Conservation (phyloP, 2,113 vertebrate species). For the Megaleporinus macrocephalus region DNA sequence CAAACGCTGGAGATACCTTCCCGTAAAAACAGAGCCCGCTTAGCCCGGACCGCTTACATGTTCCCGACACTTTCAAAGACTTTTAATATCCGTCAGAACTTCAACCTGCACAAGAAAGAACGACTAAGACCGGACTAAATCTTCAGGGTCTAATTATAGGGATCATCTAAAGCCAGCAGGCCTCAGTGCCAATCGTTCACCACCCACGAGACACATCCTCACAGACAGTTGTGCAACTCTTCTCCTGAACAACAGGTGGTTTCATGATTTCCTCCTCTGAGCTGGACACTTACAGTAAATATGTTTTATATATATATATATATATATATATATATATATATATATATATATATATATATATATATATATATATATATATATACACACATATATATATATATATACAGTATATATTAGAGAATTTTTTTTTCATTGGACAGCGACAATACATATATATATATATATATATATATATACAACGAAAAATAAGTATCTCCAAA, state of each 20-base stretch:
- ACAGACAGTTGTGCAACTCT: not conserved
- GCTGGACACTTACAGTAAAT: no score
- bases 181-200: not conserved
- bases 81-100: not conserved
- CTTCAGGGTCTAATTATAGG: slow-evolving; percentile 9
- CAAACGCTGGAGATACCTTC: not conserved
- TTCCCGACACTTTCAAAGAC: not conserved
- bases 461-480: no score
- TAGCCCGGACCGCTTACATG: not conserved
- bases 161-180: not conserved
- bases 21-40: not conserved
- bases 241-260: not conserved
- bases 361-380: no score
- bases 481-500: no score
- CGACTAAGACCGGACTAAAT: not conserved
- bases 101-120: not conserved
- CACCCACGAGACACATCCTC: not conserved
- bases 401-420: no score
- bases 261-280: not conserved
- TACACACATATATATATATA: no score
- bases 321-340: no score
- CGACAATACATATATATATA: no score
- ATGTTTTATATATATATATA: no score
- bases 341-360: no score
- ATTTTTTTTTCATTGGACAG: no score